phyloP scores from a whole-genome alignment of 2,888 invertebrate species.

The Lacanobia wlatinum region DNA sequence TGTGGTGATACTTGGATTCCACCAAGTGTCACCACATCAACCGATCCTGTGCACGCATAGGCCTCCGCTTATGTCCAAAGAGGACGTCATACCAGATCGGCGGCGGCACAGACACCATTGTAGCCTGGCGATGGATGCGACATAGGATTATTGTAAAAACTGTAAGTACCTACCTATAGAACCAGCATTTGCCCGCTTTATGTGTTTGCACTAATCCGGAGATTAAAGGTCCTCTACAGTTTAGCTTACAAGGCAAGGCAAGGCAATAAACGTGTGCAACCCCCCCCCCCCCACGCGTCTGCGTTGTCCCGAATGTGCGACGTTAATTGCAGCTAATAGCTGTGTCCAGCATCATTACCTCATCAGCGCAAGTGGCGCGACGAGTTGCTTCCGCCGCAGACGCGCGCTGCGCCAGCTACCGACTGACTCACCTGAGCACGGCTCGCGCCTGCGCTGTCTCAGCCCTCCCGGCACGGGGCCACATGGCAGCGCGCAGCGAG shows the following conservation, averaged over 20 bases:
- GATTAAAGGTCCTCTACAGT: too few relatives aligned
- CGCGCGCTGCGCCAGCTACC: neutral
- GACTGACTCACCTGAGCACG: neutral
- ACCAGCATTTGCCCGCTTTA: too few relatives aligned
- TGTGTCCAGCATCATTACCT: neutral
- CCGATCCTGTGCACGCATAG: too few relatives aligned
- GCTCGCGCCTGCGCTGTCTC: neutral
- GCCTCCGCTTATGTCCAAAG: too few relatives aligned
- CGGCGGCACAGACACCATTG: neutral
- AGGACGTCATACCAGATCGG: too few relatives aligned
- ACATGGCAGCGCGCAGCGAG: neutral
- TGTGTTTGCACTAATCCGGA: too few relatives aligned
- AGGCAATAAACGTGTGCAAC: too few relatives aligned
- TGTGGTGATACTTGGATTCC: too few relatives aligned
- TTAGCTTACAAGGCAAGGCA: too few relatives aligned
- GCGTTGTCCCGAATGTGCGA: neutral
- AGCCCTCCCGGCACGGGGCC: neutral
- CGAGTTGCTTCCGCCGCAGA: neutral
- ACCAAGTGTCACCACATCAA: too few relatives aligned
- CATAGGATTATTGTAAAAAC: neutral
- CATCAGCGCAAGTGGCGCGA: neutral
- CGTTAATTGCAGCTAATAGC: neutral
- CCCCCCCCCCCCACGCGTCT: too few relatives aligned
- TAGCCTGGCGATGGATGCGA: neutral
- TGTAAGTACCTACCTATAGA: too few relatives aligned